Evolutionary conservation across 2,888 invertebrate genomes (phyloP).

Genomic region (Taenaris catops): DNA sequence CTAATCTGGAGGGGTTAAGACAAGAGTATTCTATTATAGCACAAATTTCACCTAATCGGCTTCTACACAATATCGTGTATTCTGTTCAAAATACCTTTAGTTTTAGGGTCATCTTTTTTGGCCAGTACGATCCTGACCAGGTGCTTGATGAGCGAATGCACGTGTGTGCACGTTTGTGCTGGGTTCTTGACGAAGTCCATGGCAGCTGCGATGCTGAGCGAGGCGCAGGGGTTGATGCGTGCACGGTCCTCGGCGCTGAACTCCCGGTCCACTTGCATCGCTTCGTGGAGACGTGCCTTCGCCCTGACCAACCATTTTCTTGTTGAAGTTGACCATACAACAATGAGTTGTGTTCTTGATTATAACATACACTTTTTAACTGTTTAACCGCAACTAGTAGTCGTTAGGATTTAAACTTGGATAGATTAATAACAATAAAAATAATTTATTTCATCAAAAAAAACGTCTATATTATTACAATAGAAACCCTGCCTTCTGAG

Average conservation of each 20-base stretch:
- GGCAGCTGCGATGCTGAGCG: constrained; percentile 94
- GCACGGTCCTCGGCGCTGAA: constrained; percentile 91
- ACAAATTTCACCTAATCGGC: too few relatives aligned
- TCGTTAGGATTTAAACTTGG: too few relatives aligned
- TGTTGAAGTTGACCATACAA: background rate
- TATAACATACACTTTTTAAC: background rate
- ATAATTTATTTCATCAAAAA: too few relatives aligned
- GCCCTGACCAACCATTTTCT: constrained; percentile 81
- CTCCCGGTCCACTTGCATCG: constrained; percentile 94
- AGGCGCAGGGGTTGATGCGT: constrained; percentile 94
- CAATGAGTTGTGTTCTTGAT: background rate
- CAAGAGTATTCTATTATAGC: too few relatives aligned
- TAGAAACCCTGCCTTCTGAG: too few relatives aligned
- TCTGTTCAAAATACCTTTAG: constrained; percentile 86
- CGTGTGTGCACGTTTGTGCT: constrained; percentile 93
- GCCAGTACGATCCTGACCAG: constrained; percentile 91
- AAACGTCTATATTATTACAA: too few relatives aligned
- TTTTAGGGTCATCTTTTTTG: constrained; percentile 93
- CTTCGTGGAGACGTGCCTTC: constrained; percentile 95
- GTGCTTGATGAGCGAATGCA: constrained; percentile 92
- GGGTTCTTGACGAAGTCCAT: constrained; percentile 98
- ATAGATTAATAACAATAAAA: too few relatives aligned
- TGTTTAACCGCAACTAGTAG: too few relatives aligned
- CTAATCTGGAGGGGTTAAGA: too few relatives aligned
- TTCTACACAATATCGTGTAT: too few relatives aligned